Evolutionary conservation across 2,113 vertebrate genomes (phyloP), one percentile per base, ranked within the genome.

Genomic region (Dissostichus mawsoni): DNA sequence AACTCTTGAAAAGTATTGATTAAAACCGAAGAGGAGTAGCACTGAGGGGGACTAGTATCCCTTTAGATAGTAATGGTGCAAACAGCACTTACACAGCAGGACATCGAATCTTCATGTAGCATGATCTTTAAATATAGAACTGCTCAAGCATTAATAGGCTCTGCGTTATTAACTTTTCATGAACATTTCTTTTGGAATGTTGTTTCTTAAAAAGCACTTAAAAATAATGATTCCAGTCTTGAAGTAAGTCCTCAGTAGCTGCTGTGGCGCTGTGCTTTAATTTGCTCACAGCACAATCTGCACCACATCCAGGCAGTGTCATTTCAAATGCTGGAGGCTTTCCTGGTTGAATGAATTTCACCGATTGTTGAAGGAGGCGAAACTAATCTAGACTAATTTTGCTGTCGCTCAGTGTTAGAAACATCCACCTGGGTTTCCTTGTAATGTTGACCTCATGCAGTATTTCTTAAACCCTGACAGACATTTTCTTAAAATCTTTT

Each of bases 1-100:
- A 87, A 76, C 41, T 55, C 71, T 81, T 84, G 69, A 86, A 80
- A 73, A 83, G 67, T 74, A 82, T 74, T 85, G 86, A 89, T 90
- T 81, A 68, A 84, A 81, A 64, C 53, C 75, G 45, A 85, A 88
- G 65, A 61, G 59, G 69, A 57, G 74, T 68, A 52, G 82, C 69
- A 65, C 64, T 52, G 55, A 82, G 53, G 51, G 36, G 23, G 50
- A 29, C 56, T 33, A 41, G 36, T 53, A 75, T 61, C 10, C 58
- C 36, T 20, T 7, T 36, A 85, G 79, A 78, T 62, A 58, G 58
- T 41, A 25, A 62, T 64, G 47, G 76, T 65, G 47, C 48, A 74
- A 76, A 66, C 52, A 61, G 64, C 53, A 67, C 48, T 79, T 69
- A 67, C 10, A 58, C 59, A 62, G 62, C 68, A 72, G 64, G 36